phyloP scores from a whole-genome alignment of 2,797 vertebrate genomes.

The Micromesistius poutassou region DNA sequence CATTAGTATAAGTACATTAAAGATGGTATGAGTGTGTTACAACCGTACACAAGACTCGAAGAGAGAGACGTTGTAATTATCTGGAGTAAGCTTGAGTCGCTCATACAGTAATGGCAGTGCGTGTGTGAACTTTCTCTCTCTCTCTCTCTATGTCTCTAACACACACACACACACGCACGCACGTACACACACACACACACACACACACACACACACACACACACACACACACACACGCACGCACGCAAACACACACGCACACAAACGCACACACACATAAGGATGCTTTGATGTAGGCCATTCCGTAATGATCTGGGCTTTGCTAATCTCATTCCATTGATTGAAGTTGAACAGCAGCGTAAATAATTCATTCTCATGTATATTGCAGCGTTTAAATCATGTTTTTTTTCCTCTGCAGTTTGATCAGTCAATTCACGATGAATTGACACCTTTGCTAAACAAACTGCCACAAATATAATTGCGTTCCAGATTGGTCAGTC shows the following conservation, averaged over 20 bases:
- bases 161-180: conserved; percentile 1
- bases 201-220: too few relatives aligned
- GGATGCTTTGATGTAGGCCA: conserved; percentile 63
- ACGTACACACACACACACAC: too few relatives aligned
- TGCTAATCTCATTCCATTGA: conserved; percentile 82
- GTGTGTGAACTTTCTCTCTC: not conserved
- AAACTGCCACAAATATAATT: conserved; percentile 40
- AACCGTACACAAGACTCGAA: too few relatives aligned
- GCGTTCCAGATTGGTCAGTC: conserved; percentile 7
- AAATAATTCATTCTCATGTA: conserved; percentile 86
- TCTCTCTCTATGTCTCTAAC: conserved; percentile 41
- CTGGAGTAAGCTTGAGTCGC: too few relatives aligned
- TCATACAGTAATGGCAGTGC: too few relatives aligned
- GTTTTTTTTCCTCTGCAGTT: conserved; percentile 59
- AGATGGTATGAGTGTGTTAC: too few relatives aligned
- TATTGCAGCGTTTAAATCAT: conserved; percentile 77
- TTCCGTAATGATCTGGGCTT: conserved; percentile 76
- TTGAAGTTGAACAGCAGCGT: conserved; percentile 84
- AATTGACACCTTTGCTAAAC: conserved; percentile 57
- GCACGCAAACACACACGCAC: conserved; percentile 22
- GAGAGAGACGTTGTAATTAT: too few relatives aligned
- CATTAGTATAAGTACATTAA: too few relatives aligned
- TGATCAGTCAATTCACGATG: conserved; percentile 61
- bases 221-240: not conserved
- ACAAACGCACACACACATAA: conserved; percentile 20